Evolutionary conservation across 2,888 invertebrate species (phyloP).

Genomic region (Eurytoma adleriae): DNA sequence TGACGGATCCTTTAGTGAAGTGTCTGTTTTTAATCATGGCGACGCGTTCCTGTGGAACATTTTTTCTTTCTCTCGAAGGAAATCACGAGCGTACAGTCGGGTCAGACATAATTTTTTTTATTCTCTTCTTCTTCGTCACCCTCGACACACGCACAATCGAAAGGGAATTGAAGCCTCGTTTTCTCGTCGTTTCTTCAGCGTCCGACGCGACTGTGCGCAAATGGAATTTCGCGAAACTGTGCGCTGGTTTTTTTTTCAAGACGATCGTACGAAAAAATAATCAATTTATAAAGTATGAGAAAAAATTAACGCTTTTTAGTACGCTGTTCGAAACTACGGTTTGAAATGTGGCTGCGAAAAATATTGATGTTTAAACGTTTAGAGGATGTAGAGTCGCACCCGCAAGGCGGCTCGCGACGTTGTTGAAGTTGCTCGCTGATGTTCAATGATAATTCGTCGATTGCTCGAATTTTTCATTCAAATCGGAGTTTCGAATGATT

Average conservation of each 20-base stretch:
- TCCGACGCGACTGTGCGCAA: no score
- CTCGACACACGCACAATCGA: no score
- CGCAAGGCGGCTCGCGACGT: not conserved
- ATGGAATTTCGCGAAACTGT: not conserved
- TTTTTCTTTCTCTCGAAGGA: not conserved
- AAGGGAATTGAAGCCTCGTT: no score
- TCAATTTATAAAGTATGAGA: not conserved
- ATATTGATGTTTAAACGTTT: not conserved
- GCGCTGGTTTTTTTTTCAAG: slow-evolving; percentile 23
- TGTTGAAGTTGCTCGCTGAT: not conserved
- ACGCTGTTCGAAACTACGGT: slow-evolving; percentile 27
- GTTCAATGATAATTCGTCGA: not conserved
- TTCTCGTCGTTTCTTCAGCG: no score
- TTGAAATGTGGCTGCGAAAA: slow-evolving; percentile 10
- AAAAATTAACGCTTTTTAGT: slow-evolving; percentile 31
- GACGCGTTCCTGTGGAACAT: slow-evolving; percentile 1
- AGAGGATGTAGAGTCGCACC: not conserved
- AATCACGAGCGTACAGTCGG: not conserved
- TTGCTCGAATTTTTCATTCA: slow-evolving; percentile 12
- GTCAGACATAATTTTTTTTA: no score
- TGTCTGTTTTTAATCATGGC: slow-evolving; percentile 40
- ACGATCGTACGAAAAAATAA: slow-evolving; percentile 7
- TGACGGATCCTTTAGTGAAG: slow-evolving; percentile 48
- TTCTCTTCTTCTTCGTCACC: no score
- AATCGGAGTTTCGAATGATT: slow-evolving; percentile 28